These are phyloP conservation scores for Probosciger aterrimus DNA, from an alignment of 2,113 vertebrate genomes.

Conservation along the genomic window DNA sequence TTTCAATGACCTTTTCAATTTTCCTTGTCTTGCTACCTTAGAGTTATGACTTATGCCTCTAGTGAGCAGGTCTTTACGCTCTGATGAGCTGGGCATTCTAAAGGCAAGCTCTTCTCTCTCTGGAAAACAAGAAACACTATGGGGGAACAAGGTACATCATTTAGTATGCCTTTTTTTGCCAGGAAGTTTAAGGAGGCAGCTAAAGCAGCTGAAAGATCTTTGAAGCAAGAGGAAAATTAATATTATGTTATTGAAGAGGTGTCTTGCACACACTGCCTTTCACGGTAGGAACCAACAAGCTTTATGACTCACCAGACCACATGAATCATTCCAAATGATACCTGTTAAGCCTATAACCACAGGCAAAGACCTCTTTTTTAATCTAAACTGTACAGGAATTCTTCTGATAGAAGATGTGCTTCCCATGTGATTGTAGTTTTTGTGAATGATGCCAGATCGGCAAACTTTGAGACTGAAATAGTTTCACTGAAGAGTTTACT, in stretches of 20 bases:
- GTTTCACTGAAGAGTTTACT: neutral
- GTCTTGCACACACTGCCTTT: neutral
- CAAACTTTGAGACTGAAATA: neutral
- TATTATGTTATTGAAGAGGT: neutral
- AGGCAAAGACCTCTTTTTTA: neutral
- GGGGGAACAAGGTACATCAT: neutral
- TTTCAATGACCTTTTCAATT: conserved; percentile 18
- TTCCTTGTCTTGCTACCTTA: neutral
- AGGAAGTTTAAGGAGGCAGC: neutral
- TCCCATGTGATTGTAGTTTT: neutral
- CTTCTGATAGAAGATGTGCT: neutral
- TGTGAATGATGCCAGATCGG: neutral
- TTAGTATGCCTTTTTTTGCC: neutral
- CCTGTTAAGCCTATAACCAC: neutral
- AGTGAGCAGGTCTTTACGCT: neutral
- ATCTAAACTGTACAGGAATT: neutral
- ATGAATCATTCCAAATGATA: neutral
- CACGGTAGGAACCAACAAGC: neutral
- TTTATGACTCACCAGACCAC: neutral
- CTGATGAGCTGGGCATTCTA: neutral
- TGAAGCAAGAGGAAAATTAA: neutral
- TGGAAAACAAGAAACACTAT: neutral
- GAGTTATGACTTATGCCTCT: neutral
- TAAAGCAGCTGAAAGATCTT: neutral
- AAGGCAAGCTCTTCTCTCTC: neutral